A percentile compares a stretch with the other conserved stretches of the same genome.
Evolutionary conservation across 2,888 invertebrate species (phyloP).

Genomic region (Cyrtodaria siliqua): DNA sequence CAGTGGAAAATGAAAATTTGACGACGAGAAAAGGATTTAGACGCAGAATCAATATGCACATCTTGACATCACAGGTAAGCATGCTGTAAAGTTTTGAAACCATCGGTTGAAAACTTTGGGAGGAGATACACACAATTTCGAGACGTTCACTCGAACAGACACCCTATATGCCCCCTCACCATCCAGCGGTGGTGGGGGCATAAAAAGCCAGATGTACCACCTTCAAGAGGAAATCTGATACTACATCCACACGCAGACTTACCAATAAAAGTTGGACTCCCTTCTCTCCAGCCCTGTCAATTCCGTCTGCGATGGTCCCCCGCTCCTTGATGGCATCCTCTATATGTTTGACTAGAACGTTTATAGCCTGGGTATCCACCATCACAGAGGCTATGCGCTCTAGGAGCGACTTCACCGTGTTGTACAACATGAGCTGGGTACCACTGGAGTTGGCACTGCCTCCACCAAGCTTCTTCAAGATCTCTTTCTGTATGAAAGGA

Average conservation of each 20-base stretch:
- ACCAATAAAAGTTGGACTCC: conserved; percentile 95
- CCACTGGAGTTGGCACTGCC: conserved; percentile 93
- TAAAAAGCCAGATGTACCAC: too few species aligned
- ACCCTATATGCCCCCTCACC: too few species aligned
- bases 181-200: too few species aligned
- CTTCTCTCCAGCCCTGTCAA: conserved; percentile 91
- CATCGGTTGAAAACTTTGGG: too few species aligned
- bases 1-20: too few species aligned
- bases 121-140: too few species aligned
- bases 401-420: conserved; percentile 97
- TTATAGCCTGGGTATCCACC: conserved; percentile 96
- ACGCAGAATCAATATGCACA: too few species aligned
- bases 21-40: too few species aligned
- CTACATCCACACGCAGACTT: conserved; percentile 81
- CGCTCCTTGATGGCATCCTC: conserved; percentile 86
- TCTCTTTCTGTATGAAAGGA: conserved; percentile 89
- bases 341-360: conserved; percentile 87
- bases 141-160: too few species aligned
- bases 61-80: too few species aligned
- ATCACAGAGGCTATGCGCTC: conserved; percentile 98
- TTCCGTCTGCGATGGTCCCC: conserved; percentile 75
- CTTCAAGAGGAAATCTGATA: too few species aligned
- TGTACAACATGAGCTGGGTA: conserved; percentile 96
- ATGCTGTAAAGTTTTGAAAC: too few species aligned
- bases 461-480: conserved; percentile 95